Percentiles rank a stretch among this genome's conserved stretches.
phyloP scores from a whole-genome alignment of 2,797 vertebrate genomes.

The Falco peregrinus region DNA sequence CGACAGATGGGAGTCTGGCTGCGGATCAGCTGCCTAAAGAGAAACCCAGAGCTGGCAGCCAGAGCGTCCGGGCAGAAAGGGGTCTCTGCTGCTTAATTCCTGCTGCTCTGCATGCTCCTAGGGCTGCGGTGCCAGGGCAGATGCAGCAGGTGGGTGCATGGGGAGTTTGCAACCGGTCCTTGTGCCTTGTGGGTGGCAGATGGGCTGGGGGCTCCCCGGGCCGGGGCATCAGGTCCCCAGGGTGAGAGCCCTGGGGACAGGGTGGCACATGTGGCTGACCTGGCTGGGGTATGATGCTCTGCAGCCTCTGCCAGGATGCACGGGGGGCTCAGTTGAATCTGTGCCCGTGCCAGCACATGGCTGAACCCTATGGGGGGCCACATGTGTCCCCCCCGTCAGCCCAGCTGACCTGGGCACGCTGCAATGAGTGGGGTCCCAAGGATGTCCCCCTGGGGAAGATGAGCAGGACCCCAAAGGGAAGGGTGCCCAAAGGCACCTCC shows the following conservation, averaged over 20 bases:
- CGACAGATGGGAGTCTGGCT: constrained; percentile 70
- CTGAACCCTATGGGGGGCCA: neutral
- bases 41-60: constrained; percentile 54
- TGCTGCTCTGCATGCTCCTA: neutral
- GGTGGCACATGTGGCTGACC: accelerated
- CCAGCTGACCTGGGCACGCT: neutral
- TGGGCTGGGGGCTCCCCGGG: neutral
- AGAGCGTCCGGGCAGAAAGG: neutral
- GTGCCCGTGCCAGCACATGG: neutral
- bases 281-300: neutral
- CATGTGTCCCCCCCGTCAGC: accelerated
- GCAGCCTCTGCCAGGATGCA: neutral
- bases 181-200: neutral
- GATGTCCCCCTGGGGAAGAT: no score
- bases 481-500: neutral
- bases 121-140: neutral
- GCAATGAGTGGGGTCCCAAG: neutral
- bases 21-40: constrained; percentile 40
- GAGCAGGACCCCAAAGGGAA: neutral
- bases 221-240: neutral
- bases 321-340: neutral
- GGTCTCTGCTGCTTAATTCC: neutral
- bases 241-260: accelerated
- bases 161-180: neutral
- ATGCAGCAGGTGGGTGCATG: neutral